Evolutionary conservation across 2,888 invertebrate species (phyloP).

Genomic region (Himalopsyche kuldschensis): DNA sequence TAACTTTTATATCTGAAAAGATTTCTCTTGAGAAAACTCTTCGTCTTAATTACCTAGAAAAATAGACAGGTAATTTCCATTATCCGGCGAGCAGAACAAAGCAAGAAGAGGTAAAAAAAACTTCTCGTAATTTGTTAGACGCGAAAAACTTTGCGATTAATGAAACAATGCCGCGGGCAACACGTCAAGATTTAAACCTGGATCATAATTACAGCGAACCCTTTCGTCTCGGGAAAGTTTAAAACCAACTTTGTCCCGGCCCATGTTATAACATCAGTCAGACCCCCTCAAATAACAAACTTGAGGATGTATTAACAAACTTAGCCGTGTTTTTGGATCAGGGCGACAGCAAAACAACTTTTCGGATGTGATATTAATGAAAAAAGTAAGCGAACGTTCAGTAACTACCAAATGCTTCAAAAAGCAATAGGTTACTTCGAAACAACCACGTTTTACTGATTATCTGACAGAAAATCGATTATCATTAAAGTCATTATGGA

Average conservation of each 20-base stretch:
- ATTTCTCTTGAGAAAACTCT: not conserved
- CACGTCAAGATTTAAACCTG: conserved; percentile 40
- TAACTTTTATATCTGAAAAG: not conserved
- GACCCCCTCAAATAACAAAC: conserved; percentile 1
- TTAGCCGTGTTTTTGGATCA: not conserved
- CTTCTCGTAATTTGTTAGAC: conserved; percentile 39
- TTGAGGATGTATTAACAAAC: not conserved
- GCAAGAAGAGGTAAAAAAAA: conserved; percentile 28
- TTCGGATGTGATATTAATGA: conserved; percentile 3
- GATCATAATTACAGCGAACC: conserved; percentile 38
- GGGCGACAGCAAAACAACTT: conserved; percentile 7
- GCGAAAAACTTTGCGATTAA: conserved; percentile 40
- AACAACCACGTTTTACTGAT: not conserved
- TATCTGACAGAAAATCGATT: not conserved
- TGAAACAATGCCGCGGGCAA: conserved; percentile 40
- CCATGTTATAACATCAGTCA: conserved; percentile 31
- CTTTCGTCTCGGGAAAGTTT: conserved; percentile 23
- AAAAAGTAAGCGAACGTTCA: not conserved
- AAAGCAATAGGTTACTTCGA: not conserved
- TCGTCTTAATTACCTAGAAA: conserved; percentile 37
- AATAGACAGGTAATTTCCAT: conserved; percentile 40
- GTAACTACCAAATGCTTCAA: not conserved
- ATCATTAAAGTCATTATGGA: not conserved
- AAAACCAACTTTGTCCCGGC: conserved; percentile 10
- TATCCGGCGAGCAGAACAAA: conserved; percentile 33